Base-by-base conservation (phyloP, 2,888 invertebrate species). In the Lasioglossum zephyrum region DNA sequence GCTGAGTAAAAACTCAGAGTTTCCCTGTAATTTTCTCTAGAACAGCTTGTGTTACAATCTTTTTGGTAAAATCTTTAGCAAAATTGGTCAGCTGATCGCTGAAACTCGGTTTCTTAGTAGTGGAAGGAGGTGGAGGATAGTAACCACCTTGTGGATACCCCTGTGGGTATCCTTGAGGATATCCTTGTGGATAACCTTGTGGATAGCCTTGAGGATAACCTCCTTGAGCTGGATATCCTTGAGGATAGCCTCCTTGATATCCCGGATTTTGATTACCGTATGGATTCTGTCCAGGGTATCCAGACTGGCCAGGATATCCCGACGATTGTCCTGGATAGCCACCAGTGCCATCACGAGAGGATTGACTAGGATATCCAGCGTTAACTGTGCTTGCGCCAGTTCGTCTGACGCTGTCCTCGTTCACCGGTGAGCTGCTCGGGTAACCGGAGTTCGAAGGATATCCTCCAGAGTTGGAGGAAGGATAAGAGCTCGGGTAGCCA, bases 31-130 rank as follows among this genome's bases (percentile, higher is more conserved):
- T 91, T 87, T 92, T 94, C 74, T 95, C 95, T 6, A 93, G 57
- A 57, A 95, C 91, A 8, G 94, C 88, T 81, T 94, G 94, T 0
- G 94, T 92, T 1, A 94, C 36, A 8, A 93, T 83, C 36, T 85
- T 91, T 26, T 92, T 89, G n/a, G 94, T 94, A 4, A 94, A 26
- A 81, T 92, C 92, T 78, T 92, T 94, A 2, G 93, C 95, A 22
- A 92, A 89, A 49, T 89, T 91, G 0, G 92, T 90, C 4, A 95
- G 26, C 78, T 93, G 92, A 44, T 95, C 94, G 5, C 84, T 84
- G 49, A 94, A 83, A 36, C 92, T 91, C 1, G 94, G 93, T 73
- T 93, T 94, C 41, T 90, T 94, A 0, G 92, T 92, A 1, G 88
- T 87, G 39, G 69, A 18, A 4, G 91, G 88, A 6, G 63, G 92